A percentile compares a stretch with the other conserved stretches of the same genome.
These are phyloP conservation scores for Syngnathus typhle DNA, from an alignment of 2,113 vertebrate species.

Conservation along the genomic window DNA sequence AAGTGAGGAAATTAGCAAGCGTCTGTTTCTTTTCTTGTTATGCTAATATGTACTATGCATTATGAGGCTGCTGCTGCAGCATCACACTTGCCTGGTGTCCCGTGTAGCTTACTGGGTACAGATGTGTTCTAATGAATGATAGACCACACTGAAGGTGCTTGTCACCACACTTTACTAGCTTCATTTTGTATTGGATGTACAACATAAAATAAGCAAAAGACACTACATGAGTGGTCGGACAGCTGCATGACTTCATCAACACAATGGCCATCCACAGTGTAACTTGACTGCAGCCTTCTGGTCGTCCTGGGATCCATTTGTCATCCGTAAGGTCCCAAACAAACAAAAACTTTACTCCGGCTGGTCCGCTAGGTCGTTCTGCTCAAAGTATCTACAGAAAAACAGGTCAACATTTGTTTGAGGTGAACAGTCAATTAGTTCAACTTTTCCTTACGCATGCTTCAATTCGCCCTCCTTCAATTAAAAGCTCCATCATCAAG, in stretches of 20 bases:
- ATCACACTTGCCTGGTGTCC: too few species aligned
- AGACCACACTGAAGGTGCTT: not conserved
- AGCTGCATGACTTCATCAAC: not conserved
- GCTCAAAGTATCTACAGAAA: conserved; percentile 86
- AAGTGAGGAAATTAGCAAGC: conserved; percentile 26
- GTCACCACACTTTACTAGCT: conserved; percentile 19
- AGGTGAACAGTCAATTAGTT: too few species aligned
- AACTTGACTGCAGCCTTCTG: not conserved
- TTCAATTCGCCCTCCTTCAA: not conserved
- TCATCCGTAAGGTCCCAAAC: not conserved
- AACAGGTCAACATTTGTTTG: not conserved
- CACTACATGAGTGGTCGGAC: too few species aligned
- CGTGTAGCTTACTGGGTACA: too few species aligned
- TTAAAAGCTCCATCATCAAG: not conserved
- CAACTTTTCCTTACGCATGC: too few species aligned
- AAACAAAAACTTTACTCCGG: conserved; percentile 14
- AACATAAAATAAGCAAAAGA: too few species aligned
- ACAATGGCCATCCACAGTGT: not conserved
- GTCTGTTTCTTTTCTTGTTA: not conserved
- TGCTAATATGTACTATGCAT: too few species aligned
- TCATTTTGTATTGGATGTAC: not conserved
- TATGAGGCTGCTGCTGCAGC: too few species aligned
- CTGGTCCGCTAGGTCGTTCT: conserved; percentile 86
- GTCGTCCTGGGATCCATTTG: not conserved
- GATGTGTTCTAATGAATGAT: not conserved